Conservation (phyloP, 2,888 invertebrate genomes). For the Eugnorisma glareosa region DNA sequence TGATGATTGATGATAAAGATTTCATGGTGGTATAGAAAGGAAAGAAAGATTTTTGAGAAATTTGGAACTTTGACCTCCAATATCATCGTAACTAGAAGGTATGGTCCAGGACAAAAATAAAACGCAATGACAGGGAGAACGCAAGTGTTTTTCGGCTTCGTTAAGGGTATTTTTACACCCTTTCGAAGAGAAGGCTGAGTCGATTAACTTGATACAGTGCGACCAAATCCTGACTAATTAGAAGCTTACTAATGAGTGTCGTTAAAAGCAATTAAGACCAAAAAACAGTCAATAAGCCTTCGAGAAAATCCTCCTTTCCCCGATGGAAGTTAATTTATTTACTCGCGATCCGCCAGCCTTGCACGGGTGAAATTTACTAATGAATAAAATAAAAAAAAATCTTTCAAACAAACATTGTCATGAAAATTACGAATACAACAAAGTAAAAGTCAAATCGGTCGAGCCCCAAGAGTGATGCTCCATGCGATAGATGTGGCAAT, state of each 20-base stretch:
- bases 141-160: not conserved
- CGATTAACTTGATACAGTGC: not conserved
- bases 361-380: not conserved
- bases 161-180: too few species aligned
- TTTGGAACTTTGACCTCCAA: too few species aligned
- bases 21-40: not conserved
- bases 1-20: not conserved
- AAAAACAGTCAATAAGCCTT: slow-evolving; percentile 5
- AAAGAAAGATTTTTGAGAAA: too few species aligned
- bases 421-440: not conserved
- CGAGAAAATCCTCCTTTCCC: not conserved
- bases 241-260: slow-evolving; percentile 17
- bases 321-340: not conserved
- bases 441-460: not conserved
- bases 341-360: not conserved
- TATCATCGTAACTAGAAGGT: too few species aligned
- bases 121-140: too few species aligned
- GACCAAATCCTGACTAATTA: slow-evolving; percentile 8
- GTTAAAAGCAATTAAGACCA: not conserved
- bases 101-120: too few species aligned
- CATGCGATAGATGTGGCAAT: not conserved
- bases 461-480: not conserved
- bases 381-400: not conserved
- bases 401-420: not conserved
- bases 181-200: not conserved